phyloP scores from a whole-genome alignment of 2,888 invertebrate species.

The Hartigia nigra region DNA sequence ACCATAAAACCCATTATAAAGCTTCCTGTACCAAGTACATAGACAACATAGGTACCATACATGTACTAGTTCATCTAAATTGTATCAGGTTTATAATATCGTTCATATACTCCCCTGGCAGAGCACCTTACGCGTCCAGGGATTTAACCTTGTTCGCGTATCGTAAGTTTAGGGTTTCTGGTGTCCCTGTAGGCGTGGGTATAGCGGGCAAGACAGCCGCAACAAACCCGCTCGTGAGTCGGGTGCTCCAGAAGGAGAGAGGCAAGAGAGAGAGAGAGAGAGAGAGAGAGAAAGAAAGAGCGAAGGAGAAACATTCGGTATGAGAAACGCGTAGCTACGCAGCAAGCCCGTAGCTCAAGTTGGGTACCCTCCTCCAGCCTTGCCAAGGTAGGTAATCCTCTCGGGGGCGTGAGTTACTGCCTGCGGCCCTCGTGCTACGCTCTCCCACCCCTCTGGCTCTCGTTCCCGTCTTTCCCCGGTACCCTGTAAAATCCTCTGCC shows the following conservation, averaged over 20 bases:
- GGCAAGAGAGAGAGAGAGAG: constrained; percentile 23
- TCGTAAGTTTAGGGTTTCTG: constrained; percentile 54
- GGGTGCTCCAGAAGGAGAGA: constrained; percentile 23
- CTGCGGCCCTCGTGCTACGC: constrained; percentile 43
- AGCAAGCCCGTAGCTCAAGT: constrained; percentile 65
- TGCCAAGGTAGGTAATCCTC: constrained; percentile 66
- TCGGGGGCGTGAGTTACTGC: constrained; percentile 66
- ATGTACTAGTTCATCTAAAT: neutral
- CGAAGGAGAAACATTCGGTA: constrained; percentile 61
- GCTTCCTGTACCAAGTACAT: neutral
- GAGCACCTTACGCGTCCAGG: neutral
- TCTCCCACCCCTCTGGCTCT: constrained; percentile 31
- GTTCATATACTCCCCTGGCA: neutral
- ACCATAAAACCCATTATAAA: neutral
- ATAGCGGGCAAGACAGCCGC: constrained; percentile 33
- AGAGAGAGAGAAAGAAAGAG: constrained; percentile 28
- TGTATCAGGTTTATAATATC: neutral
- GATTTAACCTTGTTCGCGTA: constrained; percentile 50
- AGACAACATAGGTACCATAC: neutral
- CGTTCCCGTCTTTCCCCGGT: constrained; percentile 17
- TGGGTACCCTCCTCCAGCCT: constrained; percentile 55
- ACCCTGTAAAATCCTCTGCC: neutral
- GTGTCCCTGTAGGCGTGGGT: constrained; percentile 24
- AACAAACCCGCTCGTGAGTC: constrained; percentile 51
- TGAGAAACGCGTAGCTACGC: constrained; percentile 67